phyloP scores from a whole-genome alignment of 2,888 invertebrate species.

The Acronicta aceris region DNA sequence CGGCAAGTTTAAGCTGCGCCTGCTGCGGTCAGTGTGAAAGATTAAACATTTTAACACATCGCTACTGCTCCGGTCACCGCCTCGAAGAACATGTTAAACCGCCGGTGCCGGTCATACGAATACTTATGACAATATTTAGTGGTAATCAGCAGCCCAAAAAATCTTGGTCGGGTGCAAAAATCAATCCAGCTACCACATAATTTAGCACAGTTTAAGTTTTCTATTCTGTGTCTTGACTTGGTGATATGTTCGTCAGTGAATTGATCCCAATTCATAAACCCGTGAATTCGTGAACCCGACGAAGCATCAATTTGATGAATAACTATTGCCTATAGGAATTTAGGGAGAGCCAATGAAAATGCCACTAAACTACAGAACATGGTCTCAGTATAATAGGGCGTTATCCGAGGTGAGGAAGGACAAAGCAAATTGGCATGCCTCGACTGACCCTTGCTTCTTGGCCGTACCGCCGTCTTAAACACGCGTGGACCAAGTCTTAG shows the following conservation, averaged over 20 bases:
- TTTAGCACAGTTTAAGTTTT: too few relatives aligned
- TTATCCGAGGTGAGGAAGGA: slow-evolving; percentile 64
- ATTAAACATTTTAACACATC: too few relatives aligned
- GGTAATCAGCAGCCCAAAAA: too few relatives aligned
- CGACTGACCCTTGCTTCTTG: slow-evolving; percentile 76
- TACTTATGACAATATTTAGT: too few relatives aligned
- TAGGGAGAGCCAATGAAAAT: slow-evolving; percentile 54
- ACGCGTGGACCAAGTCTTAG: slow-evolving; percentile 47
- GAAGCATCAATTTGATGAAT: slow-evolving; percentile 35
- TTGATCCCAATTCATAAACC: neutral
- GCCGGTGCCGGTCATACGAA: too few relatives aligned
- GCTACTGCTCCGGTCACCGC: too few relatives aligned
- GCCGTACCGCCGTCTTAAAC: slow-evolving; percentile 63
- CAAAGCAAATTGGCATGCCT: slow-evolving; percentile 75
- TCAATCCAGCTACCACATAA: too few relatives aligned
- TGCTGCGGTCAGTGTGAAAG: too few relatives aligned
- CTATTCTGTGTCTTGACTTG: too few relatives aligned
- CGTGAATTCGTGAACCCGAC: slow-evolving; percentile 27
- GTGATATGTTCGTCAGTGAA: neutral
- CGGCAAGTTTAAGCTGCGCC: too few relatives aligned
- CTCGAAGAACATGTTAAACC: too few relatives aligned
- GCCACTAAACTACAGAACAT: slow-evolving; percentile 43
- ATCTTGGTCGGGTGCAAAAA: too few relatives aligned
- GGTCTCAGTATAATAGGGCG: slow-evolving; percentile 60
- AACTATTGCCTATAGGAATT: slow-evolving; percentile 46